Base-by-base conservation (phyloP, 2,888 invertebrate genomes). In the Rhamnusium bicolor region DNA sequence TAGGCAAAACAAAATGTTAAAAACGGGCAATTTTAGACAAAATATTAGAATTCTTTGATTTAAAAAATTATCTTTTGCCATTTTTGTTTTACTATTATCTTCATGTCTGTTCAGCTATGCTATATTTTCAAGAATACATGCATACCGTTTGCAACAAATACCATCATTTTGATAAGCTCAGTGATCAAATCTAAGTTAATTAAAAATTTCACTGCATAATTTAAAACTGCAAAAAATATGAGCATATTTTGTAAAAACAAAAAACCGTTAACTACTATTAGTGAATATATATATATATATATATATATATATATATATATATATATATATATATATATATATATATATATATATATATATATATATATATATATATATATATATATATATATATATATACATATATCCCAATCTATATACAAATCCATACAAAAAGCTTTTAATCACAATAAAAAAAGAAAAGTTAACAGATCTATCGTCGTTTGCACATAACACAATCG, bases 401-500 rank as follows among this genome's bases (percentile, higher is more conserved):
- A 75, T 56, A 63, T 71, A 53, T 68, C 46, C 71, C 68, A 47
- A 65, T 74, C 24, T 78, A 75, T 78, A 69, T 78, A 75, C 75
- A 74, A 72, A 65, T 70, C 62, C 66, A 67, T 71, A 74, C 62
- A 73, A 67, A 70, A 73, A 75, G 60, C 71, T 71, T 70, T 68
- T 65, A 75, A 75, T 77, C 77, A 77, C 75, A 74, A 71, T 72
- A 18, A 61, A 71, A 68, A n/a, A n/a, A 54, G 19, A 63, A 66
- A 69, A 29, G 40, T 65, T 51, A 60, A 69, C 60, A 60, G 60
- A 62, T 69, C 69, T 69, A 60, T 32, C 54, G 47, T 67, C 51
- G 54, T 32, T 69, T 69, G 27, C 62, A 69, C 10, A 40, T 62
- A 32, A 54, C 69, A 62, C 62, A 61, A 51, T 69, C 61, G 32